These are phyloP conservation scores for Polydrusus cervinus DNA, from an alignment of 2,888 invertebrate genomes.

Conservation along the genomic window DNA sequence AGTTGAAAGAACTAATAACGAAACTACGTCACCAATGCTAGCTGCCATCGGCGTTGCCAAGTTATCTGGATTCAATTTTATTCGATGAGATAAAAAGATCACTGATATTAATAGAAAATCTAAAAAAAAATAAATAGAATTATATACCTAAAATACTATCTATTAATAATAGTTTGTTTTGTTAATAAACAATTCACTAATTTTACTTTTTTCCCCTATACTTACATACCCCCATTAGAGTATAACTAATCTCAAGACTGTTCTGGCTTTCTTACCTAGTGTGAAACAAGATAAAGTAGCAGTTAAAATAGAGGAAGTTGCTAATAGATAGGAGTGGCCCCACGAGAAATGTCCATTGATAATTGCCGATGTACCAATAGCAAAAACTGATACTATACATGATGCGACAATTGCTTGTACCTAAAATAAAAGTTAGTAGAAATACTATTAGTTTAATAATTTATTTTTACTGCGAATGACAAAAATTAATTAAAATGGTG, in stretches of 20 bases:
- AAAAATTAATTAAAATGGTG: too few species aligned
- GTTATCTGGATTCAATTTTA: slow-evolving; percentile 96
- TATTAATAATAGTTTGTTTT: too few species aligned
- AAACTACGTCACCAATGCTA: slow-evolving; percentile 95
- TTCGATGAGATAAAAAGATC: slow-evolving; percentile 87
- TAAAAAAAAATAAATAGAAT: slow-evolving; percentile 66
- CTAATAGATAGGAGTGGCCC: slow-evolving; percentile 83
- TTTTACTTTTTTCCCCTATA: too few species aligned
- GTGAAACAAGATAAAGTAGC: slow-evolving; percentile 95
- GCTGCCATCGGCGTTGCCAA: slow-evolving; percentile 97
- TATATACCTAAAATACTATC: not conserved
- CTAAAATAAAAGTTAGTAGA: slow-evolving; percentile 69
- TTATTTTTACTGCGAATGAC: too few species aligned
- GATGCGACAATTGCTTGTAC: slow-evolving; percentile 93
- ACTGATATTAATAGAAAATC: slow-evolving; percentile 94
- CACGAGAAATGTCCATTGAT: slow-evolving; percentile 80
- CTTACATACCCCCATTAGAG: too few species aligned
- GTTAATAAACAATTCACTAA: too few species aligned
- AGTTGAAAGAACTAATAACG: slow-evolving; percentile 87
- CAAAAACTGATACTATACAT: slow-evolving; percentile 88
- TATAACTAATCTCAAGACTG: too few species aligned
- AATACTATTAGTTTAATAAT: too few species aligned
- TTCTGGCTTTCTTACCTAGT: slow-evolving; percentile 77
- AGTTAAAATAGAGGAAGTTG: slow-evolving; percentile 89
- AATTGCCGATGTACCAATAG: slow-evolving; percentile 81